These are phyloP conservation scores for Fopius arisanus DNA, from an alignment of 1,140 invertebrate genomes.

Conservation along the genomic window DNA sequence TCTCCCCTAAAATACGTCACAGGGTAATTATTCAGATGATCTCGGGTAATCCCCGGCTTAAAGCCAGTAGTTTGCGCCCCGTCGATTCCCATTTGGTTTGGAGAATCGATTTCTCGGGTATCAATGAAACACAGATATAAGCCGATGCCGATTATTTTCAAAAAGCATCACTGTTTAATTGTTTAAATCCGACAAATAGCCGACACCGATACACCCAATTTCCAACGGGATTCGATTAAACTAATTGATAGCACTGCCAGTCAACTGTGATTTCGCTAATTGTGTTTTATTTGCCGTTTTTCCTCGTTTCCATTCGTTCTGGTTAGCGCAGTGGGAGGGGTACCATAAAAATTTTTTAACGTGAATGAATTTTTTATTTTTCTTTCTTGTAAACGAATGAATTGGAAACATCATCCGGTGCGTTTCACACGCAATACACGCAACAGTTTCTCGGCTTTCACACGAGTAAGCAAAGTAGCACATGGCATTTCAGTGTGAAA, in stretches of 20 bases:
- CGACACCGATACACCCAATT: neutral
- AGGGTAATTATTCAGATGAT: slow-evolving; percentile 61
- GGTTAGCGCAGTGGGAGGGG: no score
- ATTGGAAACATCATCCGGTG: neutral
- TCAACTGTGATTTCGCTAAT: slow-evolving; percentile 1
- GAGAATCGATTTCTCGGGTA: slow-evolving; percentile 27
- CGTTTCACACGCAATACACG: neutral
- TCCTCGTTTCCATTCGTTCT: no score
- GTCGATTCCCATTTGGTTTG: slow-evolving; percentile 25
- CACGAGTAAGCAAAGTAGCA: neutral
- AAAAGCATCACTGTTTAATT: neutral
- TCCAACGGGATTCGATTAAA: neutral
- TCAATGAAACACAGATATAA: neutral
- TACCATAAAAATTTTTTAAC: neutral
- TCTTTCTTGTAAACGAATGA: neutral
- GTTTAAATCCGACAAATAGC: neutral
- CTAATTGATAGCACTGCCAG: neutral
- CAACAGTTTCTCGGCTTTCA: neutral
- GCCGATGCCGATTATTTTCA: neutral
- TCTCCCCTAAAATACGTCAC: slow-evolving; percentile 27
- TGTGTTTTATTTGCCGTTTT: neutral
- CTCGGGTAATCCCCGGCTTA: slow-evolving; percentile 49
- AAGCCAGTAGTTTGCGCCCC: slow-evolving; percentile 38
- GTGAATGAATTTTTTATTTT: neutral
- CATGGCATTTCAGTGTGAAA: neutral